These are phyloP conservation scores for Linurgus olivaceus DNA, from an alignment of 2,797 vertebrate species.

Conservation along the genomic window DNA sequence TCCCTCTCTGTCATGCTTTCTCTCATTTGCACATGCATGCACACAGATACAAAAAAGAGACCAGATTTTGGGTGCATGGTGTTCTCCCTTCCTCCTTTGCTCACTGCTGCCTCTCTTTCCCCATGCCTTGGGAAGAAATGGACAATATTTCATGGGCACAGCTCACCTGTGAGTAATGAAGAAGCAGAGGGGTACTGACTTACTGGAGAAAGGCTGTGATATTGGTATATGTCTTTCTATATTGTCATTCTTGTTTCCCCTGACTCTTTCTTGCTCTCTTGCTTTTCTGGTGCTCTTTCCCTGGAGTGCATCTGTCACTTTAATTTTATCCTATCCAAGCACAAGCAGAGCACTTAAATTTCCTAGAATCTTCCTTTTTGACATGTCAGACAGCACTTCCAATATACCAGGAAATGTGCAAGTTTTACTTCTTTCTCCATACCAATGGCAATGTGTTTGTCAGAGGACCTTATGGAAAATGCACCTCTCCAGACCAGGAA, in stretches of 20 bases:
- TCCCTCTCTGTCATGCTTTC: background rate
- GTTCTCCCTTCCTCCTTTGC: background rate
- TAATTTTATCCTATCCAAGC: conserved; percentile 65
- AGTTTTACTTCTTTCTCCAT: background rate
- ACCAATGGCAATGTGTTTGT: background rate
- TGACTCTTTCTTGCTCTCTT: conserved; percentile 51
- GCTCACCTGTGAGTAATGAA: conserved; percentile 5
- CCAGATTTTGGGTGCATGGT: background rate
- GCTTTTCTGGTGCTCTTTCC: conserved; percentile 66
- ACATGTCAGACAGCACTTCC: conserved; percentile 4
- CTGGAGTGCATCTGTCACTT: conserved; percentile 65
- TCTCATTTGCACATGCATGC: background rate
- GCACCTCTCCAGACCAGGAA: background rate
- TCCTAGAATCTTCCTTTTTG: conserved; percentile 26
- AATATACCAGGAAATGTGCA: background rate
- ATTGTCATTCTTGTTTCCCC: conserved; percentile 34
- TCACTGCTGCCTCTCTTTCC: background rate
- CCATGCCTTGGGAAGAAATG: background rate
- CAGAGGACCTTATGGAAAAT: background rate
- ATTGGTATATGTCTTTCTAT: background rate
- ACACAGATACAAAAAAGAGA: background rate
- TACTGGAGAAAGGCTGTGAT: conserved; percentile 11
- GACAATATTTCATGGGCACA: background rate
- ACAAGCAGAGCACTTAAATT: conserved; percentile 30
- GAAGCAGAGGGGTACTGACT: background rate